Evolutionary conservation across 1,140 invertebrate genomes (phyloP), one percentile per base, ranked within the genome.

Genomic region (Musca vetustissima): DNA sequence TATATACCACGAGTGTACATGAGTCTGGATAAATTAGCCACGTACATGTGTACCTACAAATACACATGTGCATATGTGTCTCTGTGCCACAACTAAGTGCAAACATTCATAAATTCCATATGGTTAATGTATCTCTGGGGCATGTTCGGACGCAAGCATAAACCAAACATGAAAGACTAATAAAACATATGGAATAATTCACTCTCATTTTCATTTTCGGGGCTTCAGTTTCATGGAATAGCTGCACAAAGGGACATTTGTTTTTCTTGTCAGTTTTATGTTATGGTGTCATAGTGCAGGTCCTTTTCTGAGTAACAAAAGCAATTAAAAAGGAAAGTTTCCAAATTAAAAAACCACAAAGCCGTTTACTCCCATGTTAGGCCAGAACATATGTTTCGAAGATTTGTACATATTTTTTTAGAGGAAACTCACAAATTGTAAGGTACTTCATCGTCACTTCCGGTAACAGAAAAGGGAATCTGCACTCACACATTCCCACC

Each of bases 301-400:
- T 28, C 36, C 53, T 57, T 28, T 24, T 57, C 9, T 28, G 25
- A 13, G 13, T 11, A 28, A 57, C 24, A 57, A 57, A 57, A 25
- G 19, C 24, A 57, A 57, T 57, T 57, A 57, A 57, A 57, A 57
- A 15, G 14, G 24, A 57, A 57, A 57, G 53, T 57, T 57, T 57
- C 15, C 28, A 57, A 57, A 57, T 57, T 57, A 57, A 57, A 43
- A 57, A 57, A 57, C 53, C 53, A 57, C 22, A 57, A 57, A 57
- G 24, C 24, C 53, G 24, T 22, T 28, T 17, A 50, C 15, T 57
- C 15, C 22, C 28, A 2, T 57, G 53, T 14, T n/a, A 28, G 4
- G 24, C 15, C 4, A 2, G 4, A 57, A 57, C 53, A 57, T 57
- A 22, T 57, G 53, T 57, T 57, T 57, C 25, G 0, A 57, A 25